phyloP scores from a whole-genome alignment of 2,888 invertebrate genomes.

The Torymus texanus region DNA sequence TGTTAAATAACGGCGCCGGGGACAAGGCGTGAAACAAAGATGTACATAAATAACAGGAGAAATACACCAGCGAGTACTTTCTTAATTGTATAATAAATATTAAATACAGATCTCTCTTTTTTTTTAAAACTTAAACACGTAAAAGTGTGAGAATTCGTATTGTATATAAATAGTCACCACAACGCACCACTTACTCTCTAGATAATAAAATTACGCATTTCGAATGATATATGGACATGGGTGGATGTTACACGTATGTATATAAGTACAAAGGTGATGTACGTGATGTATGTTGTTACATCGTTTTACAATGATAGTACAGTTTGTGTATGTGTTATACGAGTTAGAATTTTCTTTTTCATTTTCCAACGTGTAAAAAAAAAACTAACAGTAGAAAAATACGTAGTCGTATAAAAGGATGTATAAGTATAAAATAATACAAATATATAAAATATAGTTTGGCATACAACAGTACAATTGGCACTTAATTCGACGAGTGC shows the following conservation, averaged over 20 bases:
- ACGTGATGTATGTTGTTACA: conserved; percentile 2
- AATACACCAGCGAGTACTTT: conserved; percentile 22
- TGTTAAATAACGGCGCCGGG: conserved; percentile 22
- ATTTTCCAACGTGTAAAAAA: not conserved
- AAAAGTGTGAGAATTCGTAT: too few relatives aligned
- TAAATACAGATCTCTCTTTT: conserved; percentile 45
- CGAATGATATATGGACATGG: conserved; percentile 25
- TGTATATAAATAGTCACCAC: conserved; percentile 10
- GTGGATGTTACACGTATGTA: conserved; percentile 12
- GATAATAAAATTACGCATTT: conserved; percentile 34
- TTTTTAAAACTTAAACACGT: conserved; percentile 46
- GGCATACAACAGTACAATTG: conserved; percentile 55
- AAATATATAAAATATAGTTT: conserved; percentile 50
- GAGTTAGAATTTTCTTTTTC: too few relatives aligned
- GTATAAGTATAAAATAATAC: conserved; percentile 30
- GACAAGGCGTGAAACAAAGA: conserved; percentile 47
- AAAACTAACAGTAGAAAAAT: conserved; percentile 5
- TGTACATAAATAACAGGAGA: too few relatives aligned
- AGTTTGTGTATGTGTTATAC: not conserved
- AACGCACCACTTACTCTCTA: conserved; percentile 49
- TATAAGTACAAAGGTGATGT: conserved; percentile 21
- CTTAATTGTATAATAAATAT: conserved; percentile 55
- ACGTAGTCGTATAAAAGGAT: conserved; percentile 24
- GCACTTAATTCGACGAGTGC: conserved; percentile 49
- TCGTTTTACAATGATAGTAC: conserved; percentile 2